Evolutionary conservation across 1,140 invertebrate species (phyloP).

Genomic region (Danaus melanippus): DNA sequence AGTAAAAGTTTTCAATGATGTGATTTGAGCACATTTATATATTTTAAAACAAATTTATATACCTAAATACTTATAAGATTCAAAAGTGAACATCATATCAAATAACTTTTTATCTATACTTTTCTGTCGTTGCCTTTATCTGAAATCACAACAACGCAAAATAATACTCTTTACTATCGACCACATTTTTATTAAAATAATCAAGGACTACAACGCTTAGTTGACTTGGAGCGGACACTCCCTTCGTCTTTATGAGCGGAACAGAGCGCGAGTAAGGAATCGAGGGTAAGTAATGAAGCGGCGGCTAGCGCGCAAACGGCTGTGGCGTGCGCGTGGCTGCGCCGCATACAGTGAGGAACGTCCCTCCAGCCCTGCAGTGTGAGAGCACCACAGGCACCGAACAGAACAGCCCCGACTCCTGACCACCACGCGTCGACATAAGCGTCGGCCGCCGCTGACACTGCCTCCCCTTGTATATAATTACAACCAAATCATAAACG

Average conservation of each 20-base stretch:
- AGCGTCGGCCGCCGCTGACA: conserved; percentile 51
- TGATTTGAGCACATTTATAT: too few species aligned
- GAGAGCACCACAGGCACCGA: conserved; percentile 37
- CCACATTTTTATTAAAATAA: background rate
- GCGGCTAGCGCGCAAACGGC: conserved; percentile 42
- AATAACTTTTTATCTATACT: too few species aligned
- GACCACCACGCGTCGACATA: conserved; percentile 61
- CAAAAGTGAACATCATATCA: too few species aligned
- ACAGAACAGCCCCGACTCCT: conserved; percentile 35
- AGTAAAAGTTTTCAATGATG: too few species aligned
- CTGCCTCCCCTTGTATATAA: conserved; percentile 39
- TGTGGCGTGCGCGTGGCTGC: conserved; percentile 31
- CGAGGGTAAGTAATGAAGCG: conserved; percentile 39
- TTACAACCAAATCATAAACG: background rate
- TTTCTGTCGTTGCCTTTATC: too few species aligned
- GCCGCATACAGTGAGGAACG: conserved; percentile 29
- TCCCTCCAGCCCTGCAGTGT: conserved; percentile 40
- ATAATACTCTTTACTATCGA: too few species aligned
- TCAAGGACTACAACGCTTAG: conserved; percentile 18
- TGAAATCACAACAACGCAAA: too few species aligned
- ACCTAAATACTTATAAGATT: too few species aligned
- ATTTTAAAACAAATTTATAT: too few species aligned
- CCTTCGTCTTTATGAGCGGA: conserved; percentile 39
- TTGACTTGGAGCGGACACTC: conserved; percentile 31
- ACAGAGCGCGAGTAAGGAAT: conserved; percentile 42